Evolutionary conservation across 2,113 vertebrate genomes (phyloP).

Genomic region (Machaerirhynchus nigripectus): DNA sequence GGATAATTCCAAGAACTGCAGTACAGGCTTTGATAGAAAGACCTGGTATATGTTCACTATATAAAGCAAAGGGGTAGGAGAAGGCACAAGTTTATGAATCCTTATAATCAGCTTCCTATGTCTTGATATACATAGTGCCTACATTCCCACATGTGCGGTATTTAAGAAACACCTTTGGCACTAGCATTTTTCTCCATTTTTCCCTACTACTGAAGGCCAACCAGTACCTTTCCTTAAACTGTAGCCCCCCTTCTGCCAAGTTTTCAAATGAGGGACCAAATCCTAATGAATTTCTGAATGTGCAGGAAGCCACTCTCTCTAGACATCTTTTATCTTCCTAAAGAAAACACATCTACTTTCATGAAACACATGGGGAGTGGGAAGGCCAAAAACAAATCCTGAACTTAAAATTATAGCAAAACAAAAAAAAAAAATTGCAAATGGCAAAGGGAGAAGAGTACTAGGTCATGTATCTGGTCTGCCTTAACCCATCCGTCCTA

Average conservation of each 20-base stretch:
- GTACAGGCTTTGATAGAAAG: background rate
- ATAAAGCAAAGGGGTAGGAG: background rate
- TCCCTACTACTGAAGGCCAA: background rate
- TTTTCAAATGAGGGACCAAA: background rate
- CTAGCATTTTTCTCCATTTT: background rate
- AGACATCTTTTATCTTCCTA: background rate
- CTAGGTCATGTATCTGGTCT: background rate
- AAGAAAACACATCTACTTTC: background rate
- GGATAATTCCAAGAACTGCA: background rate
- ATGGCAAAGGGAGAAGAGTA: background rate
- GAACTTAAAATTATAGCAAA: background rate
- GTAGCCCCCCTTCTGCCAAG: accelerated
- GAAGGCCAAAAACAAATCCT: background rate
- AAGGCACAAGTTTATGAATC: background rate
- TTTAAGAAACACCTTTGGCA: background rate
- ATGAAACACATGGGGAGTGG: background rate
- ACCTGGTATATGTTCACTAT: background rate
- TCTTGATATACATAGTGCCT: background rate
- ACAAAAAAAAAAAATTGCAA: background rate
- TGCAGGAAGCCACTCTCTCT: background rate
- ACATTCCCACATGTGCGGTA: background rate
- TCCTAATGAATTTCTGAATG: background rate
- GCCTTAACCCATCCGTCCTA: background rate
- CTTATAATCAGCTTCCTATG: background rate
- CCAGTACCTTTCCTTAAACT: background rate